Evolutionary conservation across 2,113 vertebrate species (phyloP).

Genomic region (Hystrix brachyura): DNA sequence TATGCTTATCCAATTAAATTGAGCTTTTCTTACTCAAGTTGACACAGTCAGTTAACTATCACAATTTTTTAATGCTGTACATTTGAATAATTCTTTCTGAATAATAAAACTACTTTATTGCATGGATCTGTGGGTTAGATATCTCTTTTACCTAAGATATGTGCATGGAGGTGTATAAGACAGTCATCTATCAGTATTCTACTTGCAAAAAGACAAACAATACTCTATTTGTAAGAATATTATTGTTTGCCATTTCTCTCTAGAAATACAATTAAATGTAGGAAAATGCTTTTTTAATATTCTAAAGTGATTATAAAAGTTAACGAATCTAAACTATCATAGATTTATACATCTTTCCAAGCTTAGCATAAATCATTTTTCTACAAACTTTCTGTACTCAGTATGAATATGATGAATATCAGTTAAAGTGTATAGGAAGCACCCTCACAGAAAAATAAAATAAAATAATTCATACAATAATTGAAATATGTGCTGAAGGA

Average conservation of each 20-base stretch:
- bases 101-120: background rate
- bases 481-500: background rate
- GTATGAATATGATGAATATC: background rate
- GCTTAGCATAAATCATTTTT: background rate
- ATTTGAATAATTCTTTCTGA: slow-evolving; percentile 13
- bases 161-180: background rate
- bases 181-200: background rate
- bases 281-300: background rate
- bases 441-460: background rate
- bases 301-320: background rate
- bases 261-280: background rate
- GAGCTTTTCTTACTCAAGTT: background rate
- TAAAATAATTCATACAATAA: background rate
- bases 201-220: background rate
- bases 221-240: background rate
- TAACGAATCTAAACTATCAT: background rate
- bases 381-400: background rate
- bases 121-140: background rate
- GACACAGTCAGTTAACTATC: background rate
- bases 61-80: background rate
- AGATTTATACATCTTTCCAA: background rate
- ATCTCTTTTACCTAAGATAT: background rate
- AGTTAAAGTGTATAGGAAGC: background rate
- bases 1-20: background rate
- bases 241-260: background rate